phyloP scores from a whole-genome alignment of 2,113 vertebrate species.

The Chionodraco myersi region DNA sequence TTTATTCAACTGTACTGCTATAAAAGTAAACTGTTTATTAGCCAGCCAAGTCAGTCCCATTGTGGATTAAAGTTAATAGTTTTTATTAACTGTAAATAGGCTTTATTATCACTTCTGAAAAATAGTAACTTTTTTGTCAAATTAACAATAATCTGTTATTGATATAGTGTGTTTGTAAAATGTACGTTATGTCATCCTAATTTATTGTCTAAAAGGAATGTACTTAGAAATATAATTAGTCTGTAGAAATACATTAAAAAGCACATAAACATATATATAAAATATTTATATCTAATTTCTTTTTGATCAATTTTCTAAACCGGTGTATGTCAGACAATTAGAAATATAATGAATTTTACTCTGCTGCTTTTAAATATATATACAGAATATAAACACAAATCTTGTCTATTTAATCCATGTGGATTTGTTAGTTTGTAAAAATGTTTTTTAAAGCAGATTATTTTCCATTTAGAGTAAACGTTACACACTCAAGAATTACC shows the following conservation, averaged over 20 bases:
- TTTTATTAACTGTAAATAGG: constrained; percentile 21
- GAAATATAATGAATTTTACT: background rate
- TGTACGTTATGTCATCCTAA: background rate
- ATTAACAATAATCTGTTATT: constrained; percentile 5
- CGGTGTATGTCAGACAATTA: constrained; percentile 24
- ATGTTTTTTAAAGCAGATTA: background rate
- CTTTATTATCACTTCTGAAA: constrained; percentile 3
- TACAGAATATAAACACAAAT: background rate
- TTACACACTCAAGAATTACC: constrained; percentile 21
- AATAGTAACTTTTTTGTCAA: background rate
- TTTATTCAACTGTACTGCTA: background rate
- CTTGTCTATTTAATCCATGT: background rate
- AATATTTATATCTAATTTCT: background rate
- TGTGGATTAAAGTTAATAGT: constrained; percentile 3
- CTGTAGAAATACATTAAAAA: background rate
- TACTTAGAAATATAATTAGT: too few species aligned
- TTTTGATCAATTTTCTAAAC: constrained; percentile 20
- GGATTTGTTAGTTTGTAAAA: background rate
- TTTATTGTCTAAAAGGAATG: constrained; percentile 16
- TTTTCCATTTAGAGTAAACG: background rate
- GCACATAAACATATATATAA: background rate
- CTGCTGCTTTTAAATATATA: background rate
- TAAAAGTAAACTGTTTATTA: background rate
- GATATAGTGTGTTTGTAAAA: background rate
- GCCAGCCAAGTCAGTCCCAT: background rate